Percentiles rank a stretch among this genome's conserved stretches.
These are phyloP conservation scores for Lucilia cuprina DNA, from an alignment of 1,140 invertebrate genomes.

Conservation along the genomic window DNA sequence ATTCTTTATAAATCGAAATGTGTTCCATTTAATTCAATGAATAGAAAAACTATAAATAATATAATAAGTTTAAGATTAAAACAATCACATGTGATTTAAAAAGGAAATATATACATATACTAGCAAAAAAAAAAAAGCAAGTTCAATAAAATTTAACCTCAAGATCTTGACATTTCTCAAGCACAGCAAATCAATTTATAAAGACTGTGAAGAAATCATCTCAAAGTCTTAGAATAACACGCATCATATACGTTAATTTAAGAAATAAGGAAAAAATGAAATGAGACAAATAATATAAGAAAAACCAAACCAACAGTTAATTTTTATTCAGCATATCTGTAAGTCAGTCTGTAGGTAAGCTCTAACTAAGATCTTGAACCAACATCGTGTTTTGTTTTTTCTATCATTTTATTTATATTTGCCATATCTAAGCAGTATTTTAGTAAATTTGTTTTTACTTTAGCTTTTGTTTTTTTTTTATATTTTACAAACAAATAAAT, in stretches of 20 bases:
- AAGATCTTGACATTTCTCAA: background rate
- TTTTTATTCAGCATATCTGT: background rate
- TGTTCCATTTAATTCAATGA: no score
- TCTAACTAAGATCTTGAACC: background rate
- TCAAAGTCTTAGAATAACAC: background rate
- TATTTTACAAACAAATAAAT: background rate
- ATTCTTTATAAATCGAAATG: no score
- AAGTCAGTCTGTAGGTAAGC: background rate
- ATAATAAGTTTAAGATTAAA: background rate
- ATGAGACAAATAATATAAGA: background rate
- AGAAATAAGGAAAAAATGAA: background rate
- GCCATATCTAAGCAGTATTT: background rate
- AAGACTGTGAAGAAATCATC: background rate
- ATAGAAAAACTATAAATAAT: no score
- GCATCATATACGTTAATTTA: background rate
- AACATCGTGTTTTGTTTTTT: background rate
- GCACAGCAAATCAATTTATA: background rate
- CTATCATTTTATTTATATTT: background rate
- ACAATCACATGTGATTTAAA: background rate
- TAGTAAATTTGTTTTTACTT: background rate
- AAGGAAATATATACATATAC: background rate
- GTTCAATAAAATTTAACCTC: no score
- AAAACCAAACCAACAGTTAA: background rate
- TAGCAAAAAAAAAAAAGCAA: no score
- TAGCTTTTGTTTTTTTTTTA: background rate